These are phyloP conservation scores for Oreochromis tanganicae DNA, from an alignment of 2,113 vertebrate species.

Conservation along the genomic window DNA sequence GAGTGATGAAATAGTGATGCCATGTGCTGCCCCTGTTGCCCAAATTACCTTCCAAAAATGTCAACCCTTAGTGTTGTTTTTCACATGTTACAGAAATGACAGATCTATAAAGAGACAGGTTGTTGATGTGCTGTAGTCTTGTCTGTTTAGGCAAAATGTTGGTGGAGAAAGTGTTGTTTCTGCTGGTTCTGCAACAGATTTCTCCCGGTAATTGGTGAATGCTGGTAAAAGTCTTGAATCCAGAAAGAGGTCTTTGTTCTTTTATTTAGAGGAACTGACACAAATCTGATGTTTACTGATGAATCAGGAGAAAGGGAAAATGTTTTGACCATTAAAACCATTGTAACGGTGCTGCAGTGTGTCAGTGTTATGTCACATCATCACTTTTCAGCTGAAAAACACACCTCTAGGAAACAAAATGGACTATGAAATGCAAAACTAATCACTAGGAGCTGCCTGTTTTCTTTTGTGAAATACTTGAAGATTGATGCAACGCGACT, in stretches of 20 bases:
- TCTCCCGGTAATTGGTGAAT: slow-evolving; percentile 33
- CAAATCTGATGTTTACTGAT: slow-evolving; percentile 5
- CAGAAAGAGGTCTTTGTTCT: neutral
- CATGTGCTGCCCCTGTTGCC: neutral
- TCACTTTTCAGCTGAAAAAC: neutral
- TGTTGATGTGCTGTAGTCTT: neutral
- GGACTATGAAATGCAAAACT: neutral
- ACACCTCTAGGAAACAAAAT: neutral
- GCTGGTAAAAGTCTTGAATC: neutral
- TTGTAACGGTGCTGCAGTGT: neutral
- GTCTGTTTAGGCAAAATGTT: slow-evolving; percentile 24
- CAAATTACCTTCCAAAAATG: slow-evolving; percentile 14
- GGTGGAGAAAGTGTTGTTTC: neutral
- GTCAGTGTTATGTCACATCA: neutral
- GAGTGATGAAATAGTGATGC: neutral
- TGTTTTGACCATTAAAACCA: slow-evolving; percentile 17
- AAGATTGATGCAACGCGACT: neutral
- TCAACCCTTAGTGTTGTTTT: neutral
- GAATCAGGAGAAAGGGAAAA: neutral
- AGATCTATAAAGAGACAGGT: neutral
- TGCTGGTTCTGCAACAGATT: slow-evolving; percentile 16
- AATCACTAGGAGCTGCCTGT: neutral
- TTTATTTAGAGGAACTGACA: neutral
- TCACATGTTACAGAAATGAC: neutral
- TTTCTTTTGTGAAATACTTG: neutral